Conservation (phyloP, 1,140 invertebrate genomes). For the Anastatus disparis region DNA sequence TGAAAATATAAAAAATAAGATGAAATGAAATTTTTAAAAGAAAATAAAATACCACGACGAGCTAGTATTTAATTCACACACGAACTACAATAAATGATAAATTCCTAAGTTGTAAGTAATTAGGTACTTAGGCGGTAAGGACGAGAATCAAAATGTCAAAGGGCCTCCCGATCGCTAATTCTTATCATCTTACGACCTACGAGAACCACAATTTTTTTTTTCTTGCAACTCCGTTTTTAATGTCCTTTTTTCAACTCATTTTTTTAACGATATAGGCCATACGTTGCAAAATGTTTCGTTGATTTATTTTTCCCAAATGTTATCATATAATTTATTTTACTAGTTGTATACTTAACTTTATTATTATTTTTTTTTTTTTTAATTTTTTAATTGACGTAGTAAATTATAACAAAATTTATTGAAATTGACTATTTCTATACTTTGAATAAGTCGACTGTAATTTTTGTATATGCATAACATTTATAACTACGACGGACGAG, state of each 20-base stretch:
- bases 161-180: constrained; percentile 25
- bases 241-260: not conserved
- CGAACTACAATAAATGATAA: constrained; percentile 37
- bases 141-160: constrained; percentile 40
- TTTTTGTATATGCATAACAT: not conserved
- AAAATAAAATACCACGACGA: constrained; percentile 42
- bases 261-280: too few relatives aligned
- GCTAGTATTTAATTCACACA: constrained; percentile 54
- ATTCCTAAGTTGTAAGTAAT: constrained; percentile 55
- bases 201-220: too few relatives aligned
- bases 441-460: not conserved
- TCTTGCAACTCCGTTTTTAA: too few relatives aligned
- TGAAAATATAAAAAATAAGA: not conserved
- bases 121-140: constrained; percentile 51
- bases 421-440: not conserved
- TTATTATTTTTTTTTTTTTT: not conserved
- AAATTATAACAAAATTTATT: not conserved
- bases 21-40: not conserved
- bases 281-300: too few relatives aligned
- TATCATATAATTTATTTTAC: not conserved
- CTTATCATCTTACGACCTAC: constrained; percentile 1
- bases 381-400: not conserved
- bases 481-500: not conserved
- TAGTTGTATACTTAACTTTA: not conserved
- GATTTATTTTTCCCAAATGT: too few relatives aligned